A percentile compares a stretch with the other conserved stretches of the same genome.
phyloP scores from a whole-genome alignment of 2,113 vertebrate genomes.

The Dolichallabes microphthalmus region DNA sequence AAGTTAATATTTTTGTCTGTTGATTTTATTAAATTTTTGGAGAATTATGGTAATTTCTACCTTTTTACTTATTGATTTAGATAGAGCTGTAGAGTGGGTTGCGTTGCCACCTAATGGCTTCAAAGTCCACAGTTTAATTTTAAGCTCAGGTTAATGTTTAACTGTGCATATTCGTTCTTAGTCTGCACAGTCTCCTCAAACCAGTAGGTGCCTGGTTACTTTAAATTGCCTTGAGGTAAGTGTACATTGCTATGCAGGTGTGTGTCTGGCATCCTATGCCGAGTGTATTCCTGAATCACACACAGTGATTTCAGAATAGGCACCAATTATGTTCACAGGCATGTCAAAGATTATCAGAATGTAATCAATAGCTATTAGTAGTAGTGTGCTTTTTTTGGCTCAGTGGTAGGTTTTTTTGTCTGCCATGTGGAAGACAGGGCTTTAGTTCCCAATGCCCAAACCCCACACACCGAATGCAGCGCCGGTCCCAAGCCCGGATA shows the following conservation, averaged over 20 bases:
- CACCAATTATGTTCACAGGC: neutral
- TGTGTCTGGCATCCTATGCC: neutral
- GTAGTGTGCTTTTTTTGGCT: no score
- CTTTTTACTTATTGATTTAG: neutral
- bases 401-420: no score
- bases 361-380: neutral
- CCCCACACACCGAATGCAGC: no score
- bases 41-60: neutral
- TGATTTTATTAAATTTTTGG: neutral
- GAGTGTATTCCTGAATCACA: neutral
- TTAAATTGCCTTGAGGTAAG: neutral
- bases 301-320: neutral
- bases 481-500: no score
- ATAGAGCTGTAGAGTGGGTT: neutral
- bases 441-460: no score
- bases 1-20: neutral
- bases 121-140: neutral
- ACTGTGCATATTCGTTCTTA: neutral
- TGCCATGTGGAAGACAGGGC: no score
- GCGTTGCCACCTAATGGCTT: neutral
- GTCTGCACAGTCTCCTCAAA: neutral
- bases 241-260: neutral
- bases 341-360: neutral
- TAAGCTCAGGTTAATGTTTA: neutral
- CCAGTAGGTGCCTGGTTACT: neutral